phyloP scores from a whole-genome alignment of 2,797 vertebrate genomes.

The Geotrypetes seraphini region DNA sequence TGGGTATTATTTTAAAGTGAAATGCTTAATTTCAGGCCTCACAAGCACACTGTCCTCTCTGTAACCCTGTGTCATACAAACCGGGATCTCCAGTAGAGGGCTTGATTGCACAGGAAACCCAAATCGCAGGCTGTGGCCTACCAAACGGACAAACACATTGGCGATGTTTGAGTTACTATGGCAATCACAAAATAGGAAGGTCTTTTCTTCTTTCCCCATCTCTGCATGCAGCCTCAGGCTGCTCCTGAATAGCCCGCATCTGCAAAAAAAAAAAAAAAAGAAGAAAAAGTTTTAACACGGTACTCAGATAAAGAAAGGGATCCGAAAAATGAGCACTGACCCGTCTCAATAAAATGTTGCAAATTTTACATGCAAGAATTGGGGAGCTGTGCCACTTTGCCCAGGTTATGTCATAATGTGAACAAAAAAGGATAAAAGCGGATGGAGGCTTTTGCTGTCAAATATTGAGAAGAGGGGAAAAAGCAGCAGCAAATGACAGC shows the following conservation, averaged over 20 bases:
- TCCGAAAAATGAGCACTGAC: slow-evolving; percentile 92
- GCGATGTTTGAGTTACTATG: slow-evolving; percentile 89
- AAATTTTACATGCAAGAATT: slow-evolving; percentile 81
- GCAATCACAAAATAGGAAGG: slow-evolving; percentile 84
- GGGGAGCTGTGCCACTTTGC: slow-evolving; percentile 69
- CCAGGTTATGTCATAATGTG: slow-evolving; percentile 84
- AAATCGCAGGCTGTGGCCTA: slow-evolving; percentile 43
- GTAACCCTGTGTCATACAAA: slow-evolving; percentile 76
- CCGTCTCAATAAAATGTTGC: slow-evolving; percentile 88
- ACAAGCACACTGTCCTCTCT: slow-evolving; percentile 70
- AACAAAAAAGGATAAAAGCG: slow-evolving; percentile 75
- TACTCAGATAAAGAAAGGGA: slow-evolving; percentile 79
- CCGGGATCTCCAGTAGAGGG: slow-evolving; percentile 82
- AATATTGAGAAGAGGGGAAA: slow-evolving; percentile 57
- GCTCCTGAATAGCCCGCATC: slow-evolving; percentile 95
- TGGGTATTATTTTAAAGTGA: slow-evolving; percentile 82
- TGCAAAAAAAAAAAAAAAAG: too few relatives aligned
- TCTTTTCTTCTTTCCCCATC: slow-evolving; percentile 84
- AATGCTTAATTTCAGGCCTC: slow-evolving; percentile 79
- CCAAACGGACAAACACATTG: slow-evolving; percentile 45
- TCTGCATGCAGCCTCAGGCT: slow-evolving; percentile 85
- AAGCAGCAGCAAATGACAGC: slow-evolving; percentile 64
- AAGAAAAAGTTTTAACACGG: slow-evolving; percentile 83
- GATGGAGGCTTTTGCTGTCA: slow-evolving; percentile 71
- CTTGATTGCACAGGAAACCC: slow-evolving; percentile 76